Evolutionary conservation across 1,140 invertebrate species (phyloP), one percentile per base, ranked within the genome.

Genomic region (Palaemon carinicauda): DNA sequence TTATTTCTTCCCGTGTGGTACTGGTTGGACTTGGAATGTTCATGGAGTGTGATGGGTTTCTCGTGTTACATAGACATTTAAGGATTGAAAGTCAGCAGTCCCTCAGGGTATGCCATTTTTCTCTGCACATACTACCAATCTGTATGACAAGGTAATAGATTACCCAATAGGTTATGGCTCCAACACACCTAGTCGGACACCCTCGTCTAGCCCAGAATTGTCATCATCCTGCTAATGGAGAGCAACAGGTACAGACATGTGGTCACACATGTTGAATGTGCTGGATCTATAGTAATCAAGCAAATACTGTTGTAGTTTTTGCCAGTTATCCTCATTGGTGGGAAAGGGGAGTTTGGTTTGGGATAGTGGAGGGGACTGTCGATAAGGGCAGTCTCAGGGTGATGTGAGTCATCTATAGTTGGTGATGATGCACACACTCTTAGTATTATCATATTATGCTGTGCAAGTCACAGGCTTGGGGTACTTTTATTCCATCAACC

Each of bases 91-190:
- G 24, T 81, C 80, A 0, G 56, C 19, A 1, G 51, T 65, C 2
- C 50, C 1, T 71, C 53, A 17, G 1, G 80, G 80, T 81, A 17
- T 17, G 4, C 80, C 52, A 19, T 54, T 33, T 29, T 29, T 81
- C 19, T 81, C 54, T 24, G 79, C 17, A 41, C 17, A 71, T 3
- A 81, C 53, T 3, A 81, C 80, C 80, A 81, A n/a, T 1, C 53
- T 0, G 53, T 81, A 52, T 33, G 52, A 81, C 80, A 51, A 81
- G 1, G 79, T 81, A 10, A 69, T 51, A 4, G 75, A 24, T 27
- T 78, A 12, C n/a, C 78, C 78, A 54, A 80, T 65, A 9, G 79
- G 79, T 0, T 69, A 41, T 51, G 79, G 79, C 15, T 80, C 79
- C 3, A 80, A 4, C 7, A 69, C 79, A 24, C 79, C 79, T 3